Evolutionary conservation across 2,113 vertebrate species (phyloP).

Genomic region (Nansenia antarctica): DNA sequence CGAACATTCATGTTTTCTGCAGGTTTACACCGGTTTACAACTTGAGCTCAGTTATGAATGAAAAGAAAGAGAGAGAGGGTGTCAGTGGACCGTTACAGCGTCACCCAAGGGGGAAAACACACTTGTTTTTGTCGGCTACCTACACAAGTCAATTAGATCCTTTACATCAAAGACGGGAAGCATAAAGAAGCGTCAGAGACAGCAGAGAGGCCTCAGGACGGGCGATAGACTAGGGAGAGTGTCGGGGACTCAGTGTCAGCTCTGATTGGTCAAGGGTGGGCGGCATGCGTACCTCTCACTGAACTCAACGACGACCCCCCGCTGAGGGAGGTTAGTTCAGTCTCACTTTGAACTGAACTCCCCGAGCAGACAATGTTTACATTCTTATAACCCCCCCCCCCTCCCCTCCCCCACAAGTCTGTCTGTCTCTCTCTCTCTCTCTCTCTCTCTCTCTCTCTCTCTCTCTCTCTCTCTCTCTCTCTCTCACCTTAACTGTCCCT

Average conservation of each 20-base stretch:
- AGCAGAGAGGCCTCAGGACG: conserved; percentile 23
- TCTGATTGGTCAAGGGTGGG: conserved; percentile 52
- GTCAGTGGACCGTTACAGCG: neutral
- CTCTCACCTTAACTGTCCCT: too few relatives aligned
- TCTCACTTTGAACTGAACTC: conserved; percentile 66
- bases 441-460: neutral
- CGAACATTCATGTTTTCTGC: neutral
- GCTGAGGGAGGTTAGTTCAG: conserved; percentile 51
- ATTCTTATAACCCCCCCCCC: conserved; percentile 45
- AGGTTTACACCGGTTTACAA: neutral
- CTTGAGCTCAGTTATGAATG: neutral
- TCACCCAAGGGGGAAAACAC: neutral
- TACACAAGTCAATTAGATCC: conserved; percentile 54
- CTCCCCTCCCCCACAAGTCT: too few relatives aligned
- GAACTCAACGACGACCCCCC: conserved; percentile 15
- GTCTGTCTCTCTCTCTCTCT: neutral
- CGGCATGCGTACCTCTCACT: conserved; percentile 23
- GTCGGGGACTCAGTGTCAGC: conserved; percentile 58
- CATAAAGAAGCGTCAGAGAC: neutral
- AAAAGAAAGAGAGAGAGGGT: neutral
- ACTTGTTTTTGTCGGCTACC: neutral
- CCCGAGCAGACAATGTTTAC: conserved; percentile 62
- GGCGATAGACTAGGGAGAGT: conserved; percentile 50
- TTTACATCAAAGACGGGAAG: conserved; percentile 58
- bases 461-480: neutral